phyloP scores from a whole-genome alignment of 2,888 invertebrate genomes.

The Norana najaformis region DNA sequence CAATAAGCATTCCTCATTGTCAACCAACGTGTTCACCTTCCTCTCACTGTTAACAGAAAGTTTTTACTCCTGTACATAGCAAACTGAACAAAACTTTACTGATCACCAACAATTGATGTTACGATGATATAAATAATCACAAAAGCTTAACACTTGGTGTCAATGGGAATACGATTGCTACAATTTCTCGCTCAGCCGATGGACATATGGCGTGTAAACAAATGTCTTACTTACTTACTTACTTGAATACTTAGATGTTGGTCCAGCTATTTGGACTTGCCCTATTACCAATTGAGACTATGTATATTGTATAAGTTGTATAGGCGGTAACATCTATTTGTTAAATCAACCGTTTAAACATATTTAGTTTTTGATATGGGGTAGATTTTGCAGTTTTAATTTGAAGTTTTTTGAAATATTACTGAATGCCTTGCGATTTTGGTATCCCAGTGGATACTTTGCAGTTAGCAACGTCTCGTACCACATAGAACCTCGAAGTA shows the following conservation, averaged over 20 bases:
- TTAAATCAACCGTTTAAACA: no score
- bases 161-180: no score
- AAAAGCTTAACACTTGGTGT: not conserved
- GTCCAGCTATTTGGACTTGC: not conserved
- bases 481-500: conserved; percentile 1
- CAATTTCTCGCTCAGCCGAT: no score
- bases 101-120: not conserved
- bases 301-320: not conserved
- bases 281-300: not conserved
- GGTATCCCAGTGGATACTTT: not conserved
- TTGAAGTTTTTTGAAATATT: not conserved
- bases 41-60: no score
- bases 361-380: not conserved
- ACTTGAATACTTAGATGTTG: no score
- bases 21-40: no score
- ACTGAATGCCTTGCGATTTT: not conserved
- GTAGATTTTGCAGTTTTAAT: not conserved
- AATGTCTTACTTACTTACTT: no score
- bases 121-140: not conserved
- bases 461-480: not conserved
- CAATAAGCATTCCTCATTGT: no score
- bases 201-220: no score
- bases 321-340: no score
- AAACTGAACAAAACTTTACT: not conserved
- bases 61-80: no score